phyloP scores from a whole-genome alignment of 2,797 vertebrate genomes.

The Alca torda region DNA sequence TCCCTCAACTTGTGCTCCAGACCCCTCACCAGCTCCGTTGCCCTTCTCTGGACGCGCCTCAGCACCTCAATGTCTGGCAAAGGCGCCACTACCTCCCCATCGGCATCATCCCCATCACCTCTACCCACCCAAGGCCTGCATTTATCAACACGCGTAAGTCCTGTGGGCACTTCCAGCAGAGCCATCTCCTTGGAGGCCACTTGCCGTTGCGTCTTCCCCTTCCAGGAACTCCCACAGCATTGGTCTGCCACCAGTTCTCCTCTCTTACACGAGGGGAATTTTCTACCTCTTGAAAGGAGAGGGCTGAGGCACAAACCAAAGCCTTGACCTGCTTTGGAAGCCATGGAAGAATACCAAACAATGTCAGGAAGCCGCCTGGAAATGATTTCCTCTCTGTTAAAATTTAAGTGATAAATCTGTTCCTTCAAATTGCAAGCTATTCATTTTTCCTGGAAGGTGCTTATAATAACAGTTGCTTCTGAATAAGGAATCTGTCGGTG shows the following conservation, averaged over 20 bases:
- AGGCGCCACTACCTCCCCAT: rapidly evolving
- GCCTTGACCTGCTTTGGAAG: slow-evolving; percentile 44
- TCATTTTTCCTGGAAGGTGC: slow-evolving; percentile 68
- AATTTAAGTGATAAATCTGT: slow-evolving; percentile 41
- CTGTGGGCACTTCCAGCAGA: neutral
- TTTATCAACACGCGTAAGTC: neutral
- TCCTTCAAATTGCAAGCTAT: slow-evolving; percentile 64
- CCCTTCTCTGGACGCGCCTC: no score
- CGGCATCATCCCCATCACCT: neutral
- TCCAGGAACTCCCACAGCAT: neutral
- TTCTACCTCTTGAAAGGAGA: slow-evolving; percentile 25
- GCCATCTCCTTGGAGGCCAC: neutral
- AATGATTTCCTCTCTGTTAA: slow-evolving; percentile 65
- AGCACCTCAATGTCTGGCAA: no score
- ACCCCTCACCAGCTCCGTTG: no score
- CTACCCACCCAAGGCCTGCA: neutral
- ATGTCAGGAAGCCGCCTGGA: slow-evolving; percentile 61
- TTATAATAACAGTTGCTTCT: neutral
- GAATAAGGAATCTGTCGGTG: neutral
- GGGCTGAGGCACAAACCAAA: neutral
- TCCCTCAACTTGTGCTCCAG: no score
- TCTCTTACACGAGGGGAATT: neutral
- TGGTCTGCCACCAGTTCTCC: neutral
- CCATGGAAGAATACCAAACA: slow-evolving; percentile 43
- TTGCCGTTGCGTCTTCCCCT: neutral